A percentile compares a stretch with the other conserved stretches of the same genome.
Conservation (phyloP, 2,888 invertebrate species). For the Netelia virgata region DNA sequence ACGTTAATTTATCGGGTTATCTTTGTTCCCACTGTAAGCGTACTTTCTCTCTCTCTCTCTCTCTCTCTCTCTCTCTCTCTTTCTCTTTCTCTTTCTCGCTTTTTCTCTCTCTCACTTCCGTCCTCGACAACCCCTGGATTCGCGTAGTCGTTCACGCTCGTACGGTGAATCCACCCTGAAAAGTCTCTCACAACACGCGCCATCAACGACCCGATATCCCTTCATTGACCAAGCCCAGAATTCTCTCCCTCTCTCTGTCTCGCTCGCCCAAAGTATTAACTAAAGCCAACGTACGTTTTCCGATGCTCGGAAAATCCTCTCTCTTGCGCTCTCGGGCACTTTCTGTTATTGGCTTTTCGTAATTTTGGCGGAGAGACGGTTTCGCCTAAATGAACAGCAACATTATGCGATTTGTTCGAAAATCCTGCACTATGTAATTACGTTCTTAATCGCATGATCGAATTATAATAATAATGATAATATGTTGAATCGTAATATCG, state of each 20-base stretch:
- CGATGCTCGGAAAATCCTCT: not conserved
- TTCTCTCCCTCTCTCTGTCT: too few species aligned
- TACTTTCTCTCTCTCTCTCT: constrained; percentile 13
- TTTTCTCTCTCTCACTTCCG: too few species aligned
- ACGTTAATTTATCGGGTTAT: constrained; percentile 60
- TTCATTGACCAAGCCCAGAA: constrained; percentile 28
- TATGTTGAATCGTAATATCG: too few species aligned
- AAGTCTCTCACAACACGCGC: constrained; percentile 28
- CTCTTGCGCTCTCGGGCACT: not conserved
- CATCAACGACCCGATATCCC: constrained; percentile 33
- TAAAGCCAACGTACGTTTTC: not conserved
- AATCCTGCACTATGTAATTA: not conserved
- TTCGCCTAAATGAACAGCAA: not conserved
- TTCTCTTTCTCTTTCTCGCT: too few species aligned
- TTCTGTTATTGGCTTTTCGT: constrained; percentile 29
- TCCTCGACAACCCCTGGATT: not conserved
- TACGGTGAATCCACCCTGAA: constrained; percentile 27
- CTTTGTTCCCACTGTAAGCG: constrained; percentile 42
- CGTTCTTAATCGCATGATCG: too few species aligned
- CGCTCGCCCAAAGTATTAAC: constrained; percentile 11
- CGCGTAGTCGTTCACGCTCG: not conserved
- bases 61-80: not conserved
- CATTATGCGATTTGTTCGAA: not conserved
- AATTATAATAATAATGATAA: too few species aligned
- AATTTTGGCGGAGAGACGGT: not conserved